Evolutionary conservation across 1,140 invertebrate genomes (phyloP), one percentile per base, ranked within the genome.

Genomic region (Latrodectus geometricus): DNA sequence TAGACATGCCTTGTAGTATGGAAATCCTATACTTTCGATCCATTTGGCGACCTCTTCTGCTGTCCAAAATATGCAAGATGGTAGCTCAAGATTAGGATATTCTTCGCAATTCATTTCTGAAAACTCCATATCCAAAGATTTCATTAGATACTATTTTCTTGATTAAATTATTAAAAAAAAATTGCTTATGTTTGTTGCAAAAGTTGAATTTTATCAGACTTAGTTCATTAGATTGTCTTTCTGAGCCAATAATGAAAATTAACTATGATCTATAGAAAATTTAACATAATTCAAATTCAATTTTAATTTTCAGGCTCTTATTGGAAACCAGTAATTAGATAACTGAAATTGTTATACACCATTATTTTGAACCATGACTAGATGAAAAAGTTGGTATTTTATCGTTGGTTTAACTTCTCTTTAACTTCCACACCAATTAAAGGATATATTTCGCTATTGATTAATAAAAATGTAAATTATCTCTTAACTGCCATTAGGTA

Each of bases 21-120:
- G 69, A 23, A 81, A 72, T 21, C 79, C 79, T 61, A 81, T 14
- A 50, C 52, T n/a, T 81, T 12, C 68, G 2, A 81, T 70, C 79
- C 79, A 81, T 52, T 5, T 23, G 50, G 50, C 66, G 0, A 81
- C 79, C 15, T 81, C 79, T 54, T 21, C 20, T 11, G 68, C 20
- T 0, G 66, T 61, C 79, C 79, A 81, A 11, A 4, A 17, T 17
- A 52, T 48, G 54, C 4, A 81, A 70, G 50, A 21, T 21, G 79
- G 79, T 15, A 70, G 21, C 35, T 81, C 50, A 21, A 72, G 14
- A 50, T 79, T 23, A 9, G 61, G 77, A 68, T 76, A 76, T 23
- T 76, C 54, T 21, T 17, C 52, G 14, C 20, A 56, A 76, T 15
- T 76, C 74, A 76, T 76, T 61, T 14, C 17, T 11, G 11, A 61